Conservation (phyloP, 2,797 vertebrate species). For the Protonibea diacanthus region DNA sequence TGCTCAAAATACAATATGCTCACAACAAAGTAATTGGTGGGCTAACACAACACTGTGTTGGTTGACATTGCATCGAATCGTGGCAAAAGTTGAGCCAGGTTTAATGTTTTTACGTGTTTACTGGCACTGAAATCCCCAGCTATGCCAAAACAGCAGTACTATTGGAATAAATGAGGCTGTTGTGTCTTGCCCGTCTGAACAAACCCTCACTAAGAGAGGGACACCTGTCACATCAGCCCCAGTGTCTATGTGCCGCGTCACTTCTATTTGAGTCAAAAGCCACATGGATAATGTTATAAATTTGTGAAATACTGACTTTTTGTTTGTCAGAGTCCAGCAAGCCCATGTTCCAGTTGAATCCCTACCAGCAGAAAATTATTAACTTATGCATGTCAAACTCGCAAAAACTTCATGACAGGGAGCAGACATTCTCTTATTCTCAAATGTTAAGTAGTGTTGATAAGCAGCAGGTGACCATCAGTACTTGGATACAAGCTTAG, state of each 20-base stretch:
- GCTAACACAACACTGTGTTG: background rate
- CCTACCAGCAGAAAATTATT: constrained; percentile 41
- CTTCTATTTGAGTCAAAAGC: constrained; percentile 12
- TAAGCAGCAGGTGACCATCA: constrained; percentile 38
- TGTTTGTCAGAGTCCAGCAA: constrained; percentile 5
- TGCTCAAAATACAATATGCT: no score
- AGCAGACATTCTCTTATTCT: constrained; percentile 8
- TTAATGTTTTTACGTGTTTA: background rate
- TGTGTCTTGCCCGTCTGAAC: background rate
- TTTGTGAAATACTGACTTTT: constrained; percentile 28
- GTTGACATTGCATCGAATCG: background rate
- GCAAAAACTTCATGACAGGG: constrained; percentile 17
- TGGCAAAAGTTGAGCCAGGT: background rate
- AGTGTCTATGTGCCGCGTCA: constrained; percentile 1
- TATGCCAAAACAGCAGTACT: background rate
- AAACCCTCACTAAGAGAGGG: background rate
- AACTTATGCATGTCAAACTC: constrained; percentile 36
- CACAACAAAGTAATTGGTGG: no score
- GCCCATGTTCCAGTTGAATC: constrained; percentile 38
- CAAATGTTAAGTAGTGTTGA: constrained; percentile 23
- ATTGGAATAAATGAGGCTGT: background rate
- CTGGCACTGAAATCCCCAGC: background rate
- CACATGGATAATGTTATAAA: constrained; percentile 15
- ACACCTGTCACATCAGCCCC: background rate
- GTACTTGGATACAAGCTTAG: constrained; percentile 12